Evolutionary conservation across 2,113 vertebrate species (phyloP), one percentile per base, ranked within the genome.

Genomic region (Hiodon tergisus): DNA sequence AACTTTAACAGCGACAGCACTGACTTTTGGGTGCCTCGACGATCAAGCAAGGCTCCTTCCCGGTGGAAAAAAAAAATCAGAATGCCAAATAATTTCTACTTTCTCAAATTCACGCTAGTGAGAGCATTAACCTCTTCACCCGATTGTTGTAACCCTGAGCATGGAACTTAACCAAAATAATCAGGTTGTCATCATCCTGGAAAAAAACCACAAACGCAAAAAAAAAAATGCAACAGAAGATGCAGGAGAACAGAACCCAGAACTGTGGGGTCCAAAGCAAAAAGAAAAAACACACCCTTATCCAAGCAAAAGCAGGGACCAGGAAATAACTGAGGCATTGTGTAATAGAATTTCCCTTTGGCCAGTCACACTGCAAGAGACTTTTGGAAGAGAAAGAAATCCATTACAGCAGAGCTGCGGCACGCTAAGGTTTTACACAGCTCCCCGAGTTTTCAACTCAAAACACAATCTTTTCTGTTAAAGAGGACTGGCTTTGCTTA

Each of bases 311-410:
- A 70, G 72, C 73, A 13, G 54, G 55, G 60, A 73, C 76, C 84
- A 82, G 83, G 78, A 82, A 79, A 83, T 81, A 78, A 83, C 82
- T 77, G 51, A 71, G 80, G 74, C 65, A 71, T 65, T 81, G 77
- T 81, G 84, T 83, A 84, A 87, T 50, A 72, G 62, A 72, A 83
- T 81, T 68, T 70, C 73, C 65, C 75, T 68, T 17, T 55, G 66
- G 59, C 50, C 47, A 62, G 67, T 72, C 76, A 58, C 46, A 55
- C 63, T 71, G 78, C 78, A 11, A 50, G 14, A 62, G 13, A 13
- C 16, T 48, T 59, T 63, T 70, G 63, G 57, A 52, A n/a, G 10
- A 48, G 48, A 65, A 63, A 47, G 11, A 6, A 76, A 46, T 69
- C 48, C 57, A 8, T 3, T 17, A 66, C 51, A 51, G 60, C 31